These are phyloP conservation scores for Notarius quadriscutis DNA, from an alignment of 2,113 vertebrate genomes.

Conservation along the genomic window DNA sequence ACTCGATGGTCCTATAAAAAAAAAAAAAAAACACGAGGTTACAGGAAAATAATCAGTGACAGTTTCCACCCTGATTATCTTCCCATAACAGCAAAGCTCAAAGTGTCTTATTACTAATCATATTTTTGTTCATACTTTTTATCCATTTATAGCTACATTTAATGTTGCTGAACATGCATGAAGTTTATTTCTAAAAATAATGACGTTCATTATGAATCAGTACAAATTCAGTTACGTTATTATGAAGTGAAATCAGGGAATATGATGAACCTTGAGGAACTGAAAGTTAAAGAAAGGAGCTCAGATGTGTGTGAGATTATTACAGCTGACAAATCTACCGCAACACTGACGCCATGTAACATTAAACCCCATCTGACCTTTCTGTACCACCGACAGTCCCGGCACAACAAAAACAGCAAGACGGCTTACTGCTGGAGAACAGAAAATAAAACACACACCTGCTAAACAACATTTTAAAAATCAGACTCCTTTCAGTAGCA, in stretches of 20 bases:
- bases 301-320: neutral
- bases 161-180: too few species aligned
- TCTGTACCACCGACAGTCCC: conserved; percentile 8
- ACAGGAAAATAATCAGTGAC: neutral
- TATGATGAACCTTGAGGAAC: neutral
- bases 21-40: neutral
- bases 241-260: neutral
- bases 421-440: conserved; percentile 17
- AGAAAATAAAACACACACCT: neutral
- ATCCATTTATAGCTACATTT: neutral
- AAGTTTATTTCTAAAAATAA: too few species aligned
- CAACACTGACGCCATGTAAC: neutral
- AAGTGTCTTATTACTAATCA: neutral
- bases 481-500: conserved; percentile 15
- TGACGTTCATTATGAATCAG: too few species aligned
- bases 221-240: neutral
- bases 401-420: conserved; percentile 33
- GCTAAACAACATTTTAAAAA: conserved; percentile 8
- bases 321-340: too few species aligned
- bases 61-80: neutral
- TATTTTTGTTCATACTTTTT: too few species aligned
- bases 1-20: too few species aligned
- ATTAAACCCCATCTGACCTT: neutral
- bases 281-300: neutral
- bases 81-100: neutral